These are phyloP conservation scores for Plutomurus gul DNA, from an alignment of 1,140 invertebrate genomes.

Conservation along the genomic window DNA sequence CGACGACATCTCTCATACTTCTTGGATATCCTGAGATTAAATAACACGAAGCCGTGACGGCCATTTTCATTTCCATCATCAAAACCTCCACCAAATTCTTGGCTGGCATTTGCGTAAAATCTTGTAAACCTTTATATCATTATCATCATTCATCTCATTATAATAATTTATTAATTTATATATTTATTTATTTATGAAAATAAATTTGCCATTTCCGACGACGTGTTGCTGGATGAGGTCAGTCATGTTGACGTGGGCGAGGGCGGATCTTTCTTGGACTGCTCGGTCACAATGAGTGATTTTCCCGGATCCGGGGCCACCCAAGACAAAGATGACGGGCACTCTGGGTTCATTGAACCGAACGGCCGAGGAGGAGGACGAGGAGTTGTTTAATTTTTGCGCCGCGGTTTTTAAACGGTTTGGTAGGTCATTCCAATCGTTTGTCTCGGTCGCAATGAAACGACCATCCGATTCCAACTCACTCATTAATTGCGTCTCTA, in stretches of 20 bases:
- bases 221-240: conserved; percentile 84
- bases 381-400: not conserved
- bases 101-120: conserved; percentile 76
- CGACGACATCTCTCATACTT: conserved; percentile 86
- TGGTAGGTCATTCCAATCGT: not conserved
- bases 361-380: not conserved
- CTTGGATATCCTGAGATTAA: conserved; percentile 94
- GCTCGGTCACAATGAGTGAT: conserved; percentile 89
- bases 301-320: conserved; percentile 89
- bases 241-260: conserved; percentile 89
- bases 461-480: conserved; percentile 43
- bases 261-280: conserved; percentile 79
- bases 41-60: conserved; percentile 85
- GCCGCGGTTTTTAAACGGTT: not conserved
- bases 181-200: not conserved
- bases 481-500: not conserved
- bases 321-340: conserved; percentile 83
- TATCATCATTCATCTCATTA: too few relatives aligned
- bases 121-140: conserved; percentile 21
- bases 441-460: conserved; percentile 9
- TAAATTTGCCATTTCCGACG: conserved; percentile 75
- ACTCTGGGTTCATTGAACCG: conserved; percentile 58
- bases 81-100: conserved; percentile 80
- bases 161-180: not conserved
- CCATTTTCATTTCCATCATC: conserved; percentile 92